phyloP scores from a whole-genome alignment of 2,888 invertebrate genomes.

The Drosophila recens region DNA sequence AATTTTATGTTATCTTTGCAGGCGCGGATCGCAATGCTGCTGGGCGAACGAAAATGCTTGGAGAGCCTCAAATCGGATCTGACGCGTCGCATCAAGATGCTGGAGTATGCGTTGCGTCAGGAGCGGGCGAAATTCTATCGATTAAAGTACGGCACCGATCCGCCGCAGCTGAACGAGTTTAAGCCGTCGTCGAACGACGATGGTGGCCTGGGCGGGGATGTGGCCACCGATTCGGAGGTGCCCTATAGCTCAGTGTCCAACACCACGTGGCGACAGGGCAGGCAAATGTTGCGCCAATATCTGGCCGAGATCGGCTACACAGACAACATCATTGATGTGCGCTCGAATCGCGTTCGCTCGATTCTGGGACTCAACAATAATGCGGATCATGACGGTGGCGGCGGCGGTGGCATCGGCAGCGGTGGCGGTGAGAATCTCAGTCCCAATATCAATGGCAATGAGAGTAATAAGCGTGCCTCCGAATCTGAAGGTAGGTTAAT shows the following conservation, averaged over 20 bases:
- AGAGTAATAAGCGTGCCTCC: conserved; percentile 89
- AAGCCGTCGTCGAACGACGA: conserved; percentile 93
- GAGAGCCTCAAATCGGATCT: conserved; percentile 99
- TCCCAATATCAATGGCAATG: conserved; percentile 90
- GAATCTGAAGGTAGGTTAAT: conserved; percentile 87
- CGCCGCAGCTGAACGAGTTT: conserved; percentile 94
- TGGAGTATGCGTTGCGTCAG: conserved; percentile 99
- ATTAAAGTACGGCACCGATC: conserved; percentile 97
- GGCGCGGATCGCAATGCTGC: conserved; percentile 99
- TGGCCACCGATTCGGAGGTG: conserved; percentile 89
- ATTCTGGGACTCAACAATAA: conserved; percentile 95
- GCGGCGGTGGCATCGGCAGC: conserved; percentile 53
- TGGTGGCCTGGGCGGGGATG: conserved; percentile 86
- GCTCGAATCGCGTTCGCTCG: conserved; percentile 97
- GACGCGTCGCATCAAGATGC: conserved; percentile 99
- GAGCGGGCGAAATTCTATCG: conserved; percentile 99
- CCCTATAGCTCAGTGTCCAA: conserved; percentile 93
- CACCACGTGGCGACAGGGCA: conserved; percentile 97
- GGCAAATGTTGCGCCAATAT: conserved; percentile 98
- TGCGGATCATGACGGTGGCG: conserved; percentile 88
- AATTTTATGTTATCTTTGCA: conserved; percentile 85
- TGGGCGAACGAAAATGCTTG: conserved; percentile 99
- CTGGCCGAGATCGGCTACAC: conserved; percentile 99
- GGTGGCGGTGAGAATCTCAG: conserved; percentile 87
- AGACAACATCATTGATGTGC: conserved; percentile 99